Evolutionary conservation across 1,140 invertebrate genomes (phyloP), one percentile per base, ranked within the genome.

Genomic region (Anastatus disparis): DNA sequence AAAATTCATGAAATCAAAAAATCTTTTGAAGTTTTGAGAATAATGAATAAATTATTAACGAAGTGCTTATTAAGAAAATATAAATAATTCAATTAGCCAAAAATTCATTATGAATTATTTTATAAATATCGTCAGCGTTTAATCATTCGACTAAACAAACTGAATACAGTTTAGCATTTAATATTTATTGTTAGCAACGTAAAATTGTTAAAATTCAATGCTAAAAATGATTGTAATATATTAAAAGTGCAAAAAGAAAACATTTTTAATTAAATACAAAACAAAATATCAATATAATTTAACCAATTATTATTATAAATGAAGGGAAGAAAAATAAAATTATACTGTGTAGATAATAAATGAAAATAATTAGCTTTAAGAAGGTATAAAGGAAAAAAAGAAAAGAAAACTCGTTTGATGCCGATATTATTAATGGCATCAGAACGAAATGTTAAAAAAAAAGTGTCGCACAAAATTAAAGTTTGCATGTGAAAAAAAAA

Each of bases 401-500:
- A n/a, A n/a, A n/a, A n/a, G n/a, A n/a, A n/a, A n/a, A n/a, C n/a
- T n/a, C n/a, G n/a, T n/a, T n/a, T n/a, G n/a, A n/a, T n/a, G n/a
- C n/a, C n/a, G n/a, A n/a, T n/a, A n/a, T n/a, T n/a, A n/a, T n/a
- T 20, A 20, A 44, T 15, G 20, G 40, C 46, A 56, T 56, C n/a
- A 31, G 12, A 27, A 17, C 27, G 40, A 31, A 31, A 27, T 7
- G 24, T 66, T 24, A 26, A 42, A 15, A 4, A 66, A 46, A 58
- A 48, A 42, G 13, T 44, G 26, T n/a, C n/a, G n/a, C n/a, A n/a
- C n/a, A n/a, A n/a, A n/a, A n/a, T n/a, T n/a, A n/a, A n/a, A n/a
- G n/a, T n/a, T n/a, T n/a, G n/a, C n/a, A 38, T 67, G 10, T 67
- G 40, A 58, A 67, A 67, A 29, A 9, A 64, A 52, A 70, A 31